Evolutionary conservation across 1,140 invertebrate species (phyloP).

Genomic region (Hestina assimilis): DNA sequence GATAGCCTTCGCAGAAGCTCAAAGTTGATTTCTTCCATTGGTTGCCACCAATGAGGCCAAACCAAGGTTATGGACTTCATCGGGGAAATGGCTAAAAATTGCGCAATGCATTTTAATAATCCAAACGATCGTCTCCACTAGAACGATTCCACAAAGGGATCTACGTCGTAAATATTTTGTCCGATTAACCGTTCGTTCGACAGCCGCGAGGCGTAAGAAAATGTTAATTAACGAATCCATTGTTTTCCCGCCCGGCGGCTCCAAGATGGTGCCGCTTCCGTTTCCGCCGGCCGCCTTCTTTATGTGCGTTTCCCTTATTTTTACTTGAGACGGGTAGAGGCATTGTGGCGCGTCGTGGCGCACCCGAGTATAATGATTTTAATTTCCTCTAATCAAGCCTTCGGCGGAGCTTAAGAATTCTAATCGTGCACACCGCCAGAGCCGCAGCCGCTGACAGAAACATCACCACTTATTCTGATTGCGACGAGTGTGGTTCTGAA

Average conservation of each 20-base stretch:
- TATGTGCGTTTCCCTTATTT: constrained; percentile 75
- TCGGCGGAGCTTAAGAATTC: constrained; percentile 75
- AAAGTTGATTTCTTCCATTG: too few species aligned
- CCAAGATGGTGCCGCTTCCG: constrained; percentile 77
- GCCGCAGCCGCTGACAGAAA: constrained; percentile 71
- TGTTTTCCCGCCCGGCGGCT: constrained; percentile 76
- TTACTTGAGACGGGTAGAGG: constrained; percentile 61
- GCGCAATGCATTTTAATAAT: constrained; percentile 48
- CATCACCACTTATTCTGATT: constrained; percentile 78
- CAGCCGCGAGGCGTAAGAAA: constrained; percentile 79
- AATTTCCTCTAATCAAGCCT: constrained; percentile 79
- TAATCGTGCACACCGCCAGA: constrained; percentile 67
- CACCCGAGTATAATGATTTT: constrained; percentile 74
- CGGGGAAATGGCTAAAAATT: constrained; percentile 19
- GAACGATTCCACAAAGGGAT: constrained; percentile 59
- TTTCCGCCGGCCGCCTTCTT: constrained; percentile 74
- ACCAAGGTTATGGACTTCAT: too few species aligned
- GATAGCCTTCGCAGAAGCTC: too few species aligned
- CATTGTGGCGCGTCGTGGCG: constrained; percentile 59
- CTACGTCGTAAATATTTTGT: constrained; percentile 76
- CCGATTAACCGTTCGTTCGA: constrained; percentile 79
- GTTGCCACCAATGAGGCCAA: too few species aligned
- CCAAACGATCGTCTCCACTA: constrained; percentile 32
- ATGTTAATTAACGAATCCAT: constrained; percentile 80
- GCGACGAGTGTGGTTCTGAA: constrained; percentile 75